These are phyloP conservation scores for Xiphorhynchus erythropygius DNA, from an alignment of 2,797 vertebrate genomes.

Conservation along the genomic window DNA sequence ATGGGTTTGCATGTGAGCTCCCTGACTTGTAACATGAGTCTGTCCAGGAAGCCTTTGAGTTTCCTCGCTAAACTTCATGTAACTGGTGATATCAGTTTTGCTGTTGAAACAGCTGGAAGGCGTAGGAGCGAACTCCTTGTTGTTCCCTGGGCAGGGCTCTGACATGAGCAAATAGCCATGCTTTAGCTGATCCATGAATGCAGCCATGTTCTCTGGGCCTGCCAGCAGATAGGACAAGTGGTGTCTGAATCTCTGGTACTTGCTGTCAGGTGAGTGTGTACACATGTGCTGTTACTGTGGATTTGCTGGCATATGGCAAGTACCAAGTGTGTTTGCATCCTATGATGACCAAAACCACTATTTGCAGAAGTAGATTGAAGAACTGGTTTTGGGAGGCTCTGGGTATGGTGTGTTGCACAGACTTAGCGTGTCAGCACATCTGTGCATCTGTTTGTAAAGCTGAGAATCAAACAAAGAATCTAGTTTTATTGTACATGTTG, in stretches of 20 bases:
- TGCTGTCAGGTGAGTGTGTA: neutral
- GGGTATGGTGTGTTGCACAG: neutral
- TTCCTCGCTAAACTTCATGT: neutral
- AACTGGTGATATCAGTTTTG: neutral
- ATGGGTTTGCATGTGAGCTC: neutral
- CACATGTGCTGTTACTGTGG: neutral
- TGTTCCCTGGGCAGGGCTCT: neutral
- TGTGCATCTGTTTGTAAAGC: neutral
- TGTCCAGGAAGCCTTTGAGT: neutral
- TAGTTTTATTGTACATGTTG: neutral
- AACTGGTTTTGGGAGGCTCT: fast-evolving
- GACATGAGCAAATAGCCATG: neutral
- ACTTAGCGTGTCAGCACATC: neutral
- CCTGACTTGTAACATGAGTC: neutral
- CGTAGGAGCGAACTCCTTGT: neutral
- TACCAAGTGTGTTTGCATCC: neutral
- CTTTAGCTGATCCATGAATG: neutral
- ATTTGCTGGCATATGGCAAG: neutral
- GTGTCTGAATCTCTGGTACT: neutral
- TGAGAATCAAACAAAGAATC: neutral
- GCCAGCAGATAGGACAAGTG: neutral
- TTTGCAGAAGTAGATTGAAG: neutral
- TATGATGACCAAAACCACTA: neutral
- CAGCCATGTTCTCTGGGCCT: neutral
- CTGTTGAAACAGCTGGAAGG: neutral